Evolutionary conservation across 2,113 vertebrate genomes (phyloP).

Genomic region (Anas platyrhynchos): DNA sequence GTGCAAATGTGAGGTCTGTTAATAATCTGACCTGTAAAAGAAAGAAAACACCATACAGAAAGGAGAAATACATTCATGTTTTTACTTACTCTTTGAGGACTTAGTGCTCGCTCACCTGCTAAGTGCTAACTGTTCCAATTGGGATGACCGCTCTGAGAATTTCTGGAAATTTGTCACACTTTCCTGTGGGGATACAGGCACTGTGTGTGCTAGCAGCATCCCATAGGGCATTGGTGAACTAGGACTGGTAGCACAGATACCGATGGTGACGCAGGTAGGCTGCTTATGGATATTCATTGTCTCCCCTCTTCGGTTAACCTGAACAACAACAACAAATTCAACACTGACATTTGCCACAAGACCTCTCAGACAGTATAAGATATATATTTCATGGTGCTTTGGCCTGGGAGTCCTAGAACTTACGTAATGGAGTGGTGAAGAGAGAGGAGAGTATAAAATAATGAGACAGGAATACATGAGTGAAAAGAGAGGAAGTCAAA

Average conservation of each 20-base stretch:
- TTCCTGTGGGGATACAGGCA: background rate
- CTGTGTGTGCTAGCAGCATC: constrained; percentile 58
- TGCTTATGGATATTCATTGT: constrained; percentile 65
- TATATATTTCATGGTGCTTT: background rate
- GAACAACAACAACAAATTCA: background rate
- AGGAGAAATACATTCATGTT: background rate
- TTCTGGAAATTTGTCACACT: background rate
- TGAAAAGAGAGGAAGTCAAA: background rate
- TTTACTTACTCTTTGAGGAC: background rate
- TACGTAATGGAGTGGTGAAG: background rate
- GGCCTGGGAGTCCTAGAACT: background rate
- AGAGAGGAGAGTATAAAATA: background rate
- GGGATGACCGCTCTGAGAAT: background rate
- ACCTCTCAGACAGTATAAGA: background rate
- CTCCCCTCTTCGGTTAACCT: constrained; percentile 70
- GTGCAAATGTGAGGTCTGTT: background rate
- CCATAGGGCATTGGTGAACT: constrained; percentile 8
- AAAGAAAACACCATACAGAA: background rate
- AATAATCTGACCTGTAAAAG: background rate
- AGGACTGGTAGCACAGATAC: constrained; percentile 52
- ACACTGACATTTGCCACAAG: background rate
- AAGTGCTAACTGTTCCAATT: constrained; percentile 36
- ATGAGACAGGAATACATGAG: background rate
- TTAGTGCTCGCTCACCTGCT: constrained; percentile 55
- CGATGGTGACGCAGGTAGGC: constrained; percentile 59